Conservation (phyloP, 2,113 vertebrate species). For the Microcebus murinus region DNA sequence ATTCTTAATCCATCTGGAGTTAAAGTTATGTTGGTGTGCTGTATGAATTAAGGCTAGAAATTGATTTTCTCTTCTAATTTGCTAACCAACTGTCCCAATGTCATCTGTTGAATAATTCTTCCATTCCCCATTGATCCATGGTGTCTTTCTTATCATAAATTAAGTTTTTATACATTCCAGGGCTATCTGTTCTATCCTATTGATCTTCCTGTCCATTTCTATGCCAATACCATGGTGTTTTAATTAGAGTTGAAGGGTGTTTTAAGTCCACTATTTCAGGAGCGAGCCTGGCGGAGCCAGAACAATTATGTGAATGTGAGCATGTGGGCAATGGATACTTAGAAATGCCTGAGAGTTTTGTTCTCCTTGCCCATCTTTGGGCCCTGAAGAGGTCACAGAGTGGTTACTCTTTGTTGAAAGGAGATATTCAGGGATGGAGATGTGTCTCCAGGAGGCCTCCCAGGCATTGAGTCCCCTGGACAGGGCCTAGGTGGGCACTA, state of each 20-base stretch:
- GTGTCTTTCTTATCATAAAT: slow-evolving; percentile 76
- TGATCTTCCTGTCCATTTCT: slow-evolving; percentile 67
- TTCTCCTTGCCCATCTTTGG: background rate
- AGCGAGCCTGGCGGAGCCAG: slow-evolving; percentile 15
- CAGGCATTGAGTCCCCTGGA: background rate
- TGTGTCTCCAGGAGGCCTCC: background rate
- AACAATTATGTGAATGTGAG: slow-evolving; percentile 33
- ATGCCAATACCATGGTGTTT: slow-evolving; percentile 63
- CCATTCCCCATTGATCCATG: slow-evolving; percentile 70
- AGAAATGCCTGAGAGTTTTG: background rate
- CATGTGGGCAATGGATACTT: background rate
- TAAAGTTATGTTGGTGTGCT: slow-evolving; percentile 19
- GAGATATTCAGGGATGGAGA: background rate
- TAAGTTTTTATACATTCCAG: slow-evolving; percentile 70
- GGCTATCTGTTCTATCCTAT: slow-evolving; percentile 67
- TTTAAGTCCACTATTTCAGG: slow-evolving; percentile 67
- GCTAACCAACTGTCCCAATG: slow-evolving; percentile 67
- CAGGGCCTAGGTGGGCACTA: background rate
- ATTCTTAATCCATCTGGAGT: slow-evolving; percentile 49
- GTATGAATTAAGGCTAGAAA: slow-evolving; percentile 68
- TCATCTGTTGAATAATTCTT: slow-evolving; percentile 71
- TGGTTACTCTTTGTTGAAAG: background rate
- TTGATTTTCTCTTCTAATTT: slow-evolving; percentile 79
- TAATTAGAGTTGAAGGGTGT: slow-evolving; percentile 73
- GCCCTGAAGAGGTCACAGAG: background rate